Evolutionary conservation across 2,888 invertebrate species (phyloP), one percentile per base, ranked within the genome.

Genomic region (Pandemis heparana): DNA sequence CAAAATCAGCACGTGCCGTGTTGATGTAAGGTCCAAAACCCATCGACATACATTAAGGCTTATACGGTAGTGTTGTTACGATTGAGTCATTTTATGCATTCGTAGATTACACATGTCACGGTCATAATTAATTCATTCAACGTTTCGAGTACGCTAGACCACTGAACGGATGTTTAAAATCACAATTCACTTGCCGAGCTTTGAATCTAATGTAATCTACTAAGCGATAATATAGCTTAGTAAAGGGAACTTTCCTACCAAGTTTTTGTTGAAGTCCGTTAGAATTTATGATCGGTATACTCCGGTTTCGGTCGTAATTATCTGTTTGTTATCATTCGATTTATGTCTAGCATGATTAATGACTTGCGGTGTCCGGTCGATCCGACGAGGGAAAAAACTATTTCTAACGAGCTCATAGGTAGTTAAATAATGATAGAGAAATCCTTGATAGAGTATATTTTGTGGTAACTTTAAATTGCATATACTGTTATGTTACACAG

Each of bases 281-380:
- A 38, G 56, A 61, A 68, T 63, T 63, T 46, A 63, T 56, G 67
- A 43, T 16, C 10, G 9, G 38, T 53, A 18, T 43, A 10, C 53
- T 38, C 10, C 43, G 67, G 38, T 65, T 38, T 51, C 16, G 53
- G 14, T 62, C 48, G 56, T 61, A 56, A 63, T 68, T 63, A 73
- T 68, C 48, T 16, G 72, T 73, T 67, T 67, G 72, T 59, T 73
- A 73, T 73, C 63, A 63, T 72, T 72, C 46, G 67, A 38, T 61
- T 68, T 73, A 63, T 56, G 72, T 56, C 62, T 39, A 38, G 10
- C 1, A 68, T 73, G 56, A 68, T 68, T 73, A 56, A 73, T 63
- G 62, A 46, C 53, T 56, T 43, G 38, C 38, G 9, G 46, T 9
- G 9, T 65, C 32, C n/a, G 38, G 38, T 32, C 7, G 6, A 8